Percentiles rank a stretch among this genome's conserved stretches.
phyloP scores from a whole-genome alignment of 92 coral and sea anemone species.

The Epizoanthus scotinus region DNA sequence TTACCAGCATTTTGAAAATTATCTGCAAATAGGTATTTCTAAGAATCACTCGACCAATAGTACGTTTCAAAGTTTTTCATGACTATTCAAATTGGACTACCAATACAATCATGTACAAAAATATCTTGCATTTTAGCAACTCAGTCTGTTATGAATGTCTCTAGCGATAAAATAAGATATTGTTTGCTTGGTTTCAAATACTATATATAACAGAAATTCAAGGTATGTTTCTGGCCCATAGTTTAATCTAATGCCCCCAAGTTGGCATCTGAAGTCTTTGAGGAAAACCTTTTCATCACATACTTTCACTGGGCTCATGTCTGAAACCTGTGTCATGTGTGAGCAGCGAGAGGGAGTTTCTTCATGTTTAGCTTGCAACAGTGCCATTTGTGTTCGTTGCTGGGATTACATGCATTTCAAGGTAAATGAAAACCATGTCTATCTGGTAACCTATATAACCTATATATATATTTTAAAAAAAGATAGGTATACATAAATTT shows the following conservation, averaged over 20 bases:
- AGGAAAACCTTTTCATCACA: slow-evolving; percentile 14
- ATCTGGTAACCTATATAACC: not conserved
- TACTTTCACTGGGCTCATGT: slow-evolving; percentile 36
- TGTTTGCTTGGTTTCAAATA: no score
- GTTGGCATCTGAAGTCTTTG: slow-evolving; percentile 54
- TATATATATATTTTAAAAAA: not conserved
- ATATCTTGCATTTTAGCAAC: no score
- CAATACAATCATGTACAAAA: no score
- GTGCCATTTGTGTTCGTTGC: slow-evolving; percentile 61
- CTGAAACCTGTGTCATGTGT: slow-evolving; percentile 54
- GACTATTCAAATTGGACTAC: no score
- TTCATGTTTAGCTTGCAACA: slow-evolving; percentile 60
- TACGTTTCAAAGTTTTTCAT: no score
- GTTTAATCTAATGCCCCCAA: slow-evolving; percentile 40
- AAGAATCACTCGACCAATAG: no score
- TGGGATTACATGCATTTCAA: slow-evolving; percentile 60
- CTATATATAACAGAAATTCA: not conserved
- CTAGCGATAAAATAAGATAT: no score
- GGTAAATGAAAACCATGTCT: slow-evolving; percentile 6
- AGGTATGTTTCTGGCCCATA: no score
- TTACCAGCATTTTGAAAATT: no score
- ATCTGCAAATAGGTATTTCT: no score
- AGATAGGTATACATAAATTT: no score
- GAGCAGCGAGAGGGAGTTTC: slow-evolving; percentile 51
- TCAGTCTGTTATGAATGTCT: no score